Conservation (phyloP, 2,888 invertebrate species). For the Latheticus oryzae region DNA sequence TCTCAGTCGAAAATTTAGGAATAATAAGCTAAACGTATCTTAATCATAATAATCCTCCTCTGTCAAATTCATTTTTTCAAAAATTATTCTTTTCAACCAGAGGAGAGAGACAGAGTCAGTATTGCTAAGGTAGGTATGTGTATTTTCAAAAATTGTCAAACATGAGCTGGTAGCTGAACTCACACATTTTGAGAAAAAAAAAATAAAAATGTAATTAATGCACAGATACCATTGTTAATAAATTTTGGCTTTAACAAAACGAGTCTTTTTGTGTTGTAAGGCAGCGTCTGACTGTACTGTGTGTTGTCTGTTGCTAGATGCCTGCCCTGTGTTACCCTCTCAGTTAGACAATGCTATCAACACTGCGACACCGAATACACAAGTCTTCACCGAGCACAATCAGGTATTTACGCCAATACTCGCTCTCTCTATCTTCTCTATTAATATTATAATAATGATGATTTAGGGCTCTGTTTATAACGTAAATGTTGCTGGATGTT, state of each 20-base stretch:
- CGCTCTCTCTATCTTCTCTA: slow-evolving; percentile 46
- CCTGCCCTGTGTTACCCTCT: slow-evolving; percentile 89
- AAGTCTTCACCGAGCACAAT: slow-evolving; percentile 66
- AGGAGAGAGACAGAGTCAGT: slow-evolving; percentile 15
- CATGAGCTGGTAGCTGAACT: slow-evolving; percentile 1
- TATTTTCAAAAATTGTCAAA: slow-evolving; percentile 9
- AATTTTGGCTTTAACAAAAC: slow-evolving; percentile 32
- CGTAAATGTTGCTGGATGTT: slow-evolving; percentile 20
- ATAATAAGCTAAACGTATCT: too few species aligned
- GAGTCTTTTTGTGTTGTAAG: slow-evolving; percentile 56
- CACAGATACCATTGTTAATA: slow-evolving; percentile 3
- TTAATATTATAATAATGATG: slow-evolving; percentile 26
- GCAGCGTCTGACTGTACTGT: slow-evolving; percentile 71
- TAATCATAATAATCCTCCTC: too few species aligned
- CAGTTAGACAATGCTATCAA: slow-evolving; percentile 89
- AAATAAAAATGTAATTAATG: too few species aligned
- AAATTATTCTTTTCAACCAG: too few species aligned
- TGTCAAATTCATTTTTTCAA: too few species aligned
- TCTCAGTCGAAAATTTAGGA: neutral
- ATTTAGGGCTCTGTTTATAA: slow-evolving; percentile 13
- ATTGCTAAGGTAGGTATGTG: neutral
- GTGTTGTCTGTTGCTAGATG: slow-evolving; percentile 96
- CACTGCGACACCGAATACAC: slow-evolving; percentile 70
- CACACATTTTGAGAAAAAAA: too few species aligned
- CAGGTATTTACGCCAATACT: slow-evolving; percentile 58